Evolutionary conservation across 2,113 vertebrate genomes (phyloP), one percentile per base, ranked within the genome.

Genomic region (Hydrochoerus hydrochaeris): DNA sequence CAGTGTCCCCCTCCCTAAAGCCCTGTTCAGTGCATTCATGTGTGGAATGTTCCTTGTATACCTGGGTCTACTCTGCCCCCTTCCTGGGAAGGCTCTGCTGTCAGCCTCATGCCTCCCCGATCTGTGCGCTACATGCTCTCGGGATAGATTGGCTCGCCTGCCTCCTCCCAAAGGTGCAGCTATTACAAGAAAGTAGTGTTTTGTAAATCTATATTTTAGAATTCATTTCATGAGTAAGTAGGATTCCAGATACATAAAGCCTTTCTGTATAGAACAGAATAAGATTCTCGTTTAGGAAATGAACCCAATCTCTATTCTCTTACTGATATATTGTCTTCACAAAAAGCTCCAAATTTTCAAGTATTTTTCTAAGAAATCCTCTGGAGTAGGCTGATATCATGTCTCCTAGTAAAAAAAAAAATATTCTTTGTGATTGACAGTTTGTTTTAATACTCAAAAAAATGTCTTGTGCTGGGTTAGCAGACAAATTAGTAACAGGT

Each of bases 401-500:
- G 32, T 49, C 11, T 16, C 41, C n/a, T 80, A 80, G 20, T 85
- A 83, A 63, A 20, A 28, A 83, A 63, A 20, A 28, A 2, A 28
- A 16, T 62, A 16, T 28, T 57, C 83, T 41, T 12, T 85, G 26
- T 75, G 63, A 20, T 52, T 92, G 88, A 81, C 67, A 75, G 3
- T 88, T 95, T 95, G 57, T 82, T 96, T 85, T 73, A 78, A 75
- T 67, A 77, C 81, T 83, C 62, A 62, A 90, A 67, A 41, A 95
- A 30, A 28, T 78, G 41, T 88, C 54, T 95, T 75, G 11, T 30
- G 38, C 46, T 81, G 49, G 81, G 73, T 67, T 75, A 91, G 38
- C 4, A 89, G 52, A 62, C 30, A 81, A 65, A 67, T 93, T 54
- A 94, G 75, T 20, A 85, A 41, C 60, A 87, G 62, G 41, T 80